Evolutionary conservation across 1,140 invertebrate genomes (phyloP), one percentile per base, ranked within the genome.

Genomic region (Trypoxylus dichotomus): DNA sequence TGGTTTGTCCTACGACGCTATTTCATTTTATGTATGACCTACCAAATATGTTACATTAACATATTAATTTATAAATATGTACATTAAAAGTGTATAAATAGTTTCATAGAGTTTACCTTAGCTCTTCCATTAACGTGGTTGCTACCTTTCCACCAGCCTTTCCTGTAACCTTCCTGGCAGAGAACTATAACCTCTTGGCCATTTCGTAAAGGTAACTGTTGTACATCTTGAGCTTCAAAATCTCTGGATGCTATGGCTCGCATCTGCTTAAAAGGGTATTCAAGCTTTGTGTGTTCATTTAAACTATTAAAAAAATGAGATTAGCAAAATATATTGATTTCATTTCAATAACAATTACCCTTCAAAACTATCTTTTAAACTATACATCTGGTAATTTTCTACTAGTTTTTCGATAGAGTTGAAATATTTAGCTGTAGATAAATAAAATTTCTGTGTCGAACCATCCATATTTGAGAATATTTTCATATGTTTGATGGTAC

Each of bases 401-500:
- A 98, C 92, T 27, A 98, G 89, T 85, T 97, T 96, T 81, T 95
- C 93, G 75, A 97, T 91, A 83, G 92, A 94, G 83, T 94, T 93
- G 84, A 98, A 98, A 85, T 94, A 96, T 73, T 95, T 90, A n/a
- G 94, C 94, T 84, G 96, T 92, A 15, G 95, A 96, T 21, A 98
- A 87, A 86, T 92, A 98, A 86, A 93, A 96, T 73, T 91, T 91
- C 58, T 91, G 88, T 78, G 88, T 86, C 11, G 88, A 86, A 25
- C 88, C 89, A 47, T 90, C 89, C 29, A 87, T 87, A 71, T 90
- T 88, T 72, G 90, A 89, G 82, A 92, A 94, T 81, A 98, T 93
- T 86, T 95, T 93, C 91, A 98, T 98, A 86, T 98, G 97, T 85
- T 97, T 97, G 47, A 96, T 94, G 76, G 92, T 91, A 84, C 92